Evolutionary conservation across 2,797 vertebrate species (phyloP), one percentile per base, ranked within the genome.

Genomic region (Adelosebastes latens): DNA sequence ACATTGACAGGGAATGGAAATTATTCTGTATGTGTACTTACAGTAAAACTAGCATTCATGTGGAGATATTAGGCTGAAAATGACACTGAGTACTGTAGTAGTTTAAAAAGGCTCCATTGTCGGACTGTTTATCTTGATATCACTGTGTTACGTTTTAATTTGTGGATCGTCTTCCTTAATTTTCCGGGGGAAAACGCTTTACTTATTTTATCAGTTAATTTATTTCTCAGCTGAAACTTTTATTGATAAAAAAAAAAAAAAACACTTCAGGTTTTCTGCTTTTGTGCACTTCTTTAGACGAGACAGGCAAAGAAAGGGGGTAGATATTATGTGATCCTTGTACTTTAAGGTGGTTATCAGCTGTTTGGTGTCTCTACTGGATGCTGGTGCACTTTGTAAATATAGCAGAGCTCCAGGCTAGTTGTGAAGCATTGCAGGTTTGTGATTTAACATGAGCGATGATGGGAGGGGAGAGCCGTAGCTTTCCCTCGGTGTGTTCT

Each of bases 101-200:
- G n/a, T 67, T 59, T 14, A 31, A 9, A 61, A 22, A 46, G 46
- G 18, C 46, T 49, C 0, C 46, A 20, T 20, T 49, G 46, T 49
- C 0, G 46, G 64, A 66, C 55, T 52, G 72, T 85, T 65, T 36
- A 31, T 24, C 49, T 29, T 34, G 22, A 49, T 16, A 36, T 20
- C 56, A 72, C 72, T 77, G 56, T 71, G 42, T 65, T 22, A 10
- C 16, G 60, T 70, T 84, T 74, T 86, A 52, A 82, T 79, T 76
- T 62, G 66, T 66, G 77, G 69, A 85, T 76, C 27, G 81, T 90
- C 86, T 82, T 90, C 80, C 86, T 86, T 46, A 29, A 46, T 72
- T 84, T 72, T 66, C 13, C 16, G 18, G 53, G 2, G 7, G 3
- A 67, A 69, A 56, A 10, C 29, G 8, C 36, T 53, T 27, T 31